Base-by-base conservation (phyloP, 2,888 invertebrate genomes). In the Scaptodrosophila latifasciaeformis region DNA sequence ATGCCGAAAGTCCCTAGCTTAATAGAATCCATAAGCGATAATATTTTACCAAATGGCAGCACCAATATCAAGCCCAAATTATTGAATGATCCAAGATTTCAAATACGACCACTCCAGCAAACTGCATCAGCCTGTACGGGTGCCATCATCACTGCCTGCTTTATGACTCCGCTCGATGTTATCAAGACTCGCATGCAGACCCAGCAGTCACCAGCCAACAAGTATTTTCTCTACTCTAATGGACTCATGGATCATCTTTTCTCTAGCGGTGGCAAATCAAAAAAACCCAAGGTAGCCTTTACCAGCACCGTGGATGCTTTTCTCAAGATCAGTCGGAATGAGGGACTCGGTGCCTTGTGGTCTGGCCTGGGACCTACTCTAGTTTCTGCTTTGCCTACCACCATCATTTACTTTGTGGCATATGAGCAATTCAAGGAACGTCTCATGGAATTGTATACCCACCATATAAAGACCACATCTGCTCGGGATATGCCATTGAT, bases 231-330 rank as follows among this genome's bases (percentile, higher is more conserved):
- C 10, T 99, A 97, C 86, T 96, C 97, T 84, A 99, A 99, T 89
- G 99, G 99, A 0, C 88, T 99, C n/a, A 99, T 99, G 98, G 99
- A 99, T 86, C 98, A 99, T 84, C 86, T 98, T 24, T 99, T 98
- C 85, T 91, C 93, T n/a, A 96, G 96, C 86, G 89, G 90, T 12
- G 82, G 87, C 2, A 81, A 82, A 6, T 60, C 64, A 17, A 53
- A 31, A 1, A 61, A 57, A 35, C 53, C 48, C 0, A 45, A 50
- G n/a, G 66, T 66, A 10, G 93, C 94, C 76, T 96, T 96, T 72
- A 92, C 90, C 74, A 94, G 92, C 65, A 92, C 93, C 35, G 79
- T 92, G 96, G 99, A 99, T 90, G 99, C 99, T 2, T 92, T 99
- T 85, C 86, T 94, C 49, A 97, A 97, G 90, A 99, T 99, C 74